Evolutionary conservation across 2,888 invertebrate species (phyloP), one percentile per base, ranked within the genome.

Genomic region (Biston betularia): DNA sequence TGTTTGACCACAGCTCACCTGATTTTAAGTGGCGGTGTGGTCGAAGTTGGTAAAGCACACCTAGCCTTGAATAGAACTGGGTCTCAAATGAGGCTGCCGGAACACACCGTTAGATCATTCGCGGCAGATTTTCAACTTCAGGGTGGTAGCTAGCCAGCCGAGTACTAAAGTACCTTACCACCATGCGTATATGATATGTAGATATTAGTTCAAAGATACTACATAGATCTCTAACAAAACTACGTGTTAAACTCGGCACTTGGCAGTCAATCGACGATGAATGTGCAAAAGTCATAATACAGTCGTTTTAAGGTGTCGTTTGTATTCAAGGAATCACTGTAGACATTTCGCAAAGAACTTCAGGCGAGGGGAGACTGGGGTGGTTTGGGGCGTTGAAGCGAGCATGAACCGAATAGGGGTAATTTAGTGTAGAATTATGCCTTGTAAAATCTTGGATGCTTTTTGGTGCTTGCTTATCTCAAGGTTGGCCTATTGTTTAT

Each of bases 281-380:
- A 88, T 88, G 88, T 89, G 88, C 85, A 86, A 84, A 90, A 90
- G 83, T 90, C 91, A 88, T 92, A 91, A 90, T 89, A 87, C 82
- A 87, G 79, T 68, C 82, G 79, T 84, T 88, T 87, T 88, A 90
- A 85, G 80, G 79, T 84, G 89, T 93, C 93, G 90, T 94, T 94
- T 94, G 93, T 94, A 94, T 94, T 94, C 94, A 90, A 88, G 89
- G 91, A 93, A 93, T 93, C 93, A 92, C 89, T 89, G 92, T 89
- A 93, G 93, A 94, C 94, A 94, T 94, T 93, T 93, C 90, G 86
- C 91, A 90, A 84, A 83, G 87, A 91, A 89, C 83, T 90, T 88
- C 82, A 76, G 82, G 69, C 79, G 80, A 81, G 82, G 81, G 76
- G 73, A 57, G 48, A 14, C 45, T 34, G 69, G 48, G 76, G 76